Evolutionary conservation across 1,140 invertebrate genomes (phyloP), one percentile per base, ranked within the genome.

Genomic region (Zeugodacus cucurbitae): DNA sequence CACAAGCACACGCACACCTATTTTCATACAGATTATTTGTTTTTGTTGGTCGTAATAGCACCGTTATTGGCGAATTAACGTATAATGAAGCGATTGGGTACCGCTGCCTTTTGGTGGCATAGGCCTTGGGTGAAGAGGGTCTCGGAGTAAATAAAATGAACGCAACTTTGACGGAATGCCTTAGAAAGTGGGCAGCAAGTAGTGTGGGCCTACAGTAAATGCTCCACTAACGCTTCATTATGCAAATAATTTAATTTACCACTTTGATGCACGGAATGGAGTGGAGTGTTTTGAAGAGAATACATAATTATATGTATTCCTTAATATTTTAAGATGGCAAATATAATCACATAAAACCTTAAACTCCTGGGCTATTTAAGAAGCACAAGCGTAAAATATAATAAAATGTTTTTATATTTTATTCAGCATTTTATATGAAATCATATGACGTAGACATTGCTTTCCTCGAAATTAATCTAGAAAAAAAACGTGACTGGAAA

Each of bases 171-270:
- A 4, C 64, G 4, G 8, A 37, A 74, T 37, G 17, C 20, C 32
- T 22, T 17, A 3, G 34, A 41, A 22, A 74, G 20, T 37, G 29
- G 34, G 67, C 6, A 32, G 34, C 34, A 5, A 17, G 62, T 0
- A 17, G 14, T 74, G 4, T 32, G 3, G 58, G 58, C 11, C 34
- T 17, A 32, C 2, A 32, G 32, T 41, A 34, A 41, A 17, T 74
- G 32, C 67, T 74, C 67, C 67, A 17, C 32, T 41, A 74, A n/a
- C 34, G 34, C 11, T 34, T 41, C 14, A 74, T 74, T 74, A 74
- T 74, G 67, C 32, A 74, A 74, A 74, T 74, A 41, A 37, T 74
- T 74, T 41, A 74, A 74, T 74, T 74, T 74, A 74, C 67, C 34
- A 74, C 67, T 74, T 74, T 74, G 67, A 74, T 74, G 67, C 67